Conservation (phyloP, 1,140 invertebrate genomes). For the Scaptomyza hsui region DNA sequence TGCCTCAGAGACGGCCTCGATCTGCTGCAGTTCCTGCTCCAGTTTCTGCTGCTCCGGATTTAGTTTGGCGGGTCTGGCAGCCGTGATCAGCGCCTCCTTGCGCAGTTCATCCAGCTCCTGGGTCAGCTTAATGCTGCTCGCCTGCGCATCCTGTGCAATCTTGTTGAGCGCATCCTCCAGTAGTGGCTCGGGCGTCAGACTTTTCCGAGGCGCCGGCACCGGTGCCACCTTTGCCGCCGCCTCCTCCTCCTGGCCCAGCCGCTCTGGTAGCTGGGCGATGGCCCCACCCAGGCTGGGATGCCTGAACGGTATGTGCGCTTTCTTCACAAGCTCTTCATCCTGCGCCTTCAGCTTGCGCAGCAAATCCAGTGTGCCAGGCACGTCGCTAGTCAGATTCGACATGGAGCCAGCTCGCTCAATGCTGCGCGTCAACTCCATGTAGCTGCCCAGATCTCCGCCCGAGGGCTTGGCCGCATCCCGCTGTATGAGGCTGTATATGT, state of each 20-base stretch:
- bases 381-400: constrained; percentile 68
- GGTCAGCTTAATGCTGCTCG: constrained; percentile 86
- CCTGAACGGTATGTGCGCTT: constrained; percentile 66
- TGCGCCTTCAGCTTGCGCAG: constrained; percentile 71
- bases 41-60: constrained; percentile 71
- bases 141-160: constrained; percentile 86
- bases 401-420: constrained; percentile 77
- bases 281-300: constrained; percentile 78
- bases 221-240: constrained; percentile 34
- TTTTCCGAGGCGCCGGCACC: constrained; percentile 75
- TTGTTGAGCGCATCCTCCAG: constrained; percentile 86
- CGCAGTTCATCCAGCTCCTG: constrained; percentile 84
- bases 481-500: constrained; percentile 90
- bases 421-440: constrained; percentile 68
- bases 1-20: constrained; percentile 84
- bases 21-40: constrained; percentile 73
- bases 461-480: constrained; percentile 84
- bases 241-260: constrained; percentile 46
- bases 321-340: constrained; percentile 58
- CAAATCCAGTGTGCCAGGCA: constrained; percentile 70
- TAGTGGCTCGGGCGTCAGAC: constrained; percentile 71
- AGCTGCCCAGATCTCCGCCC: constrained; percentile 78
- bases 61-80: constrained; percentile 63
- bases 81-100: constrained; percentile 78
- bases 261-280: constrained; percentile 72